These are phyloP conservation scores for Archegozetes longisetosus DNA, from an alignment of 1,140 invertebrate genomes.

Conservation along the genomic window DNA sequence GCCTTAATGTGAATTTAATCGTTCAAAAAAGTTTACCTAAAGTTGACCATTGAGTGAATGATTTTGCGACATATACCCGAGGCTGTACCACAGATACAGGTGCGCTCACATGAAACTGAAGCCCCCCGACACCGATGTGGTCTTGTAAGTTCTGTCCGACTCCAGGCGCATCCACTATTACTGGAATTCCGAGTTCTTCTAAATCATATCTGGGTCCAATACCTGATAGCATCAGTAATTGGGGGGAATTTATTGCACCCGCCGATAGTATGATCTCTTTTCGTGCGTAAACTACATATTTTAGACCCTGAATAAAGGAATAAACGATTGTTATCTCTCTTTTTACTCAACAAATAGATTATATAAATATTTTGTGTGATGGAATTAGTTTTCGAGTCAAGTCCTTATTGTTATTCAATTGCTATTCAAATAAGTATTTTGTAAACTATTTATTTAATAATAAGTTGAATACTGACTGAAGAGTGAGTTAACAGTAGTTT, in stretches of 20 bases:
- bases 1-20: too few species aligned
- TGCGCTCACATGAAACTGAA: slow-evolving; percentile 27
- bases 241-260: slow-evolving; percentile 41
- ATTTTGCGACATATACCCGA: slow-evolving; percentile 42
- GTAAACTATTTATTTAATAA: too few species aligned
- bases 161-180: slow-evolving; percentile 22
- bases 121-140: slow-evolving; percentile 60
- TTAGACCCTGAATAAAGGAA: slow-evolving; percentile 33
- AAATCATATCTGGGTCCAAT: slow-evolving; percentile 18
- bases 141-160: slow-evolving; percentile 71
- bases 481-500: too few species aligned
- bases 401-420: too few species aligned
- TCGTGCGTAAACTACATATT: slow-evolving; percentile 40
- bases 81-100: slow-evolving; percentile 23
- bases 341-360: too few species aligned
- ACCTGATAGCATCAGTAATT: slow-evolving; percentile 20
- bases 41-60: slow-evolving; percentile 20
- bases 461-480: too few species aligned
- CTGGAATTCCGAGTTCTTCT: slow-evolving; percentile 32
- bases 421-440: too few species aligned
- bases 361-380: too few species aligned
- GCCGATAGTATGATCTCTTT: slow-evolving; percentile 57
- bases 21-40: too few species aligned
- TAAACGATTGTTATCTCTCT: slow-evolving; percentile 29
- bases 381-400: too few species aligned